A percentile compares a stretch with the other conserved stretches of the same genome.
These are phyloP conservation scores for Lasioglossum zephyrum DNA, from an alignment of 2,888 invertebrate species.

Conservation along the genomic window DNA sequence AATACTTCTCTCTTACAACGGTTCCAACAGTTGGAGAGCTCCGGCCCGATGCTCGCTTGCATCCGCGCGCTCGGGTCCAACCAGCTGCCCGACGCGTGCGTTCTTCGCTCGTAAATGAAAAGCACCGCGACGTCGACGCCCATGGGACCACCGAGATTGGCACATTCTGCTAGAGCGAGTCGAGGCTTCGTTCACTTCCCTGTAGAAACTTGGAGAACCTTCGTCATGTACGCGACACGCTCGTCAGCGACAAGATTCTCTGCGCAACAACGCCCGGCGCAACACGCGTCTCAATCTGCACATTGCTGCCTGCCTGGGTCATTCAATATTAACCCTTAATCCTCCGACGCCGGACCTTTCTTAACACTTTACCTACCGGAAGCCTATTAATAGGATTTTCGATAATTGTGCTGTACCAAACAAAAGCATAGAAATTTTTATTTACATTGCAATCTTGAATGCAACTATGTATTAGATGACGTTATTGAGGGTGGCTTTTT, in stretches of 20 bases:
- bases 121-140: slow-evolving; percentile 65
- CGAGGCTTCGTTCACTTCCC: slow-evolving; percentile 36
- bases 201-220: slow-evolving; percentile 52
- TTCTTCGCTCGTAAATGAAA: slow-evolving; percentile 75
- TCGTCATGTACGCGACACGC: slow-evolving; percentile 68
- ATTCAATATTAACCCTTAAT: not conserved
- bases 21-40: slow-evolving; percentile 64
- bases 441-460: too few species aligned
- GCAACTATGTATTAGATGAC: too few species aligned
- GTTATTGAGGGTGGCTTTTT: too few species aligned
- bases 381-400: too few species aligned
- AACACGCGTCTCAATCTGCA: slow-evolving; percentile 12
- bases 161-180: slow-evolving; percentile 60
- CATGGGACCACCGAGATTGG: slow-evolving; percentile 70
- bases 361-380: not conserved
- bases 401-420: too few species aligned
- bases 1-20: slow-evolving; percentile 85
- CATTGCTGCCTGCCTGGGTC: not conserved
- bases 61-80: slow-evolving; percentile 46
- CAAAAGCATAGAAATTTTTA: too few species aligned
- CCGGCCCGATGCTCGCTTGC: slow-evolving; percentile 65
- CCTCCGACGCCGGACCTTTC: not conserved
- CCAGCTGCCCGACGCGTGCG: slow-evolving; percentile 48
- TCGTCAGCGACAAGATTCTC: slow-evolving; percentile 49
- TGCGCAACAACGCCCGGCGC: not conserved